Evolutionary conservation across 1,140 invertebrate genomes (phyloP), one percentile per base, ranked within the genome.

Genomic region (Oreohelix idahoensis): DNA sequence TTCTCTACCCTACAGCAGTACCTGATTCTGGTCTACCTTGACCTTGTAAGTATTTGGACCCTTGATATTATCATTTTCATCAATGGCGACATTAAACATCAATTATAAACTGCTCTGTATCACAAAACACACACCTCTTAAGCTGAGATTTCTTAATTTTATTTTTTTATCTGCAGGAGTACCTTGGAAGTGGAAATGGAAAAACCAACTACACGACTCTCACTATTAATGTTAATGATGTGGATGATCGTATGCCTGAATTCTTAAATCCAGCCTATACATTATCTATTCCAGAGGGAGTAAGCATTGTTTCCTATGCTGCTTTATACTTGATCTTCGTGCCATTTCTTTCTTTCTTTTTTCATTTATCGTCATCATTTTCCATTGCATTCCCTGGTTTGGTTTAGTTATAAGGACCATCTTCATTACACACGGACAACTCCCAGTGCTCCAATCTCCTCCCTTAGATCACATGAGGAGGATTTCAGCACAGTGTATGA

Each of bases 171-270:
- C 53, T 58, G 4, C 53, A 58, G 53, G 53, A 58, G 53, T 10
- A 11, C 10, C 45, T 20, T 23, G 20, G 1, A 23, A 23, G 1
- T n/a, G 53, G 45, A 8, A 8, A 20, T 58, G 53, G 53, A 20
- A 20, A 23, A n/a, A 58, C 53, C 15, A 58, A n/a, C 26, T 86
- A 81, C 69, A 85, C 83, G 0, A 84, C 83, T 0, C 51, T 88
- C 38, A 69, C 63, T 17, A 79, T 88, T 69, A 76, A 63, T n/a
- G 32, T 88, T 35, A 82, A 80, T 32, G 87, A 88, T 77, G 86
- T 79, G 29, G 87, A 88, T 83, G 86, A 88, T 74, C 49, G 86
- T 38, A 82, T 79, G 1, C 87, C 87, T 42, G 71, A 70, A 8
- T 88, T 88, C 63, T 36, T 29, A n/a, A 77, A 86, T 26, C 17